Conservation (phyloP, 64 coral and sea anemone genomes). For the Astreopora myriophthalma region DNA sequence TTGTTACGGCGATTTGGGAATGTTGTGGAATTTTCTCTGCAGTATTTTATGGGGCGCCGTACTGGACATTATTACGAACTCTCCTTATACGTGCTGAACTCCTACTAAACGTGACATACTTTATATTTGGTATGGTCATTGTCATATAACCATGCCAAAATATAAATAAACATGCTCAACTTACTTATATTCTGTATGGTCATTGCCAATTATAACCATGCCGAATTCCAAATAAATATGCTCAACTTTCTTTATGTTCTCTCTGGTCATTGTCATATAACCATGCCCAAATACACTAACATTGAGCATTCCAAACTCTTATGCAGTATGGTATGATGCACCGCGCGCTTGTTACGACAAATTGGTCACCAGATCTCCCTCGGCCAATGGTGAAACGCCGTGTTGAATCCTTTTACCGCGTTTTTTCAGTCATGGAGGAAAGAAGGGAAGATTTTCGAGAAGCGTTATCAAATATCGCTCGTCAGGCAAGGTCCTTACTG, state of each 20-base stretch:
- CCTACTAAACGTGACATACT: neutral
- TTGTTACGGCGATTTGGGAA: too few species aligned
- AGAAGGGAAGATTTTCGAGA: neutral
- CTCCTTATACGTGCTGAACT: neutral
- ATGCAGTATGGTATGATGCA: slow-evolving; percentile 1
- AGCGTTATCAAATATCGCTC: neutral
- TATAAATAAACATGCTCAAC: neutral
- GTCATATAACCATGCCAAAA: slow-evolving; percentile 15
- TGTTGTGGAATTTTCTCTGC: too few species aligned
- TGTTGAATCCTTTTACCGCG: neutral
- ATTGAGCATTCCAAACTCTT: neutral
- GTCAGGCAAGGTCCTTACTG: neutral
- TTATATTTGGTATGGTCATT: neutral
- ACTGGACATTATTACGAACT: neutral
- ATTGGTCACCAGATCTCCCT: neutral
- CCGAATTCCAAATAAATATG: neutral
- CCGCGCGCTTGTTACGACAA: neutral
- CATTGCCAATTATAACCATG: too few species aligned
- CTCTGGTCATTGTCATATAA: neutral
- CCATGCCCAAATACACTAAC: neutral
- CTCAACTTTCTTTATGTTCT: neutral
- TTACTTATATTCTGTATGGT: neutral
- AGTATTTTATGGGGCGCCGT: too few species aligned
- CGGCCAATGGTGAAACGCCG: neutral
- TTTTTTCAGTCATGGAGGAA: neutral